A percentile compares a stretch with the other conserved stretches of the same genome.
Conservation (phyloP, 2,888 invertebrate species). For the Trilocha varians region DNA sequence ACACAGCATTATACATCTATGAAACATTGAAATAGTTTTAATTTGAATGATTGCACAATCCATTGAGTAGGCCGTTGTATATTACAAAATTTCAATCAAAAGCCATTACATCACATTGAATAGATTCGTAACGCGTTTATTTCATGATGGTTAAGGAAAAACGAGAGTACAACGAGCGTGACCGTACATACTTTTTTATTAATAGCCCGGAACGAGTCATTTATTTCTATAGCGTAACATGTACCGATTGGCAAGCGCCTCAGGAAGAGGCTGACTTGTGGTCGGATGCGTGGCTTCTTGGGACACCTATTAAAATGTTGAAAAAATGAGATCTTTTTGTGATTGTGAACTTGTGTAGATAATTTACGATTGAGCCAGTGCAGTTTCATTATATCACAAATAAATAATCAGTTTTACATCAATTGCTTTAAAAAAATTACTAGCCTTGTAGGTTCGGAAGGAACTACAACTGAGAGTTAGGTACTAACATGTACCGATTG, state of each 20-base stretch:
- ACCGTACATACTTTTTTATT: constrained; percentile 33
- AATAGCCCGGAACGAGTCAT: constrained; percentile 33
- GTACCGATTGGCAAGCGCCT: constrained; percentile 50
- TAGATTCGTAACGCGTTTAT: not conserved
- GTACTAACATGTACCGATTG: constrained; percentile 50
- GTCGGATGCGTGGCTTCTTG: not conserved
- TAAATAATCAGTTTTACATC: no score
- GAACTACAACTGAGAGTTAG: no score
- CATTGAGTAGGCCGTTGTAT: not conserved
- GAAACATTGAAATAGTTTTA: not conserved
- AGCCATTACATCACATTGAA: not conserved
- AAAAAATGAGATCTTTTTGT: no score
- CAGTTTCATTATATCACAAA: no score
- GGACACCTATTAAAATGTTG: not conserved
- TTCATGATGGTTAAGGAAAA: constrained; percentile 7
- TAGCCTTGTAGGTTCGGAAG: no score
- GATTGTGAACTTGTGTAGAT: no score
- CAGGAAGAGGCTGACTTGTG: constrained; percentile 37
- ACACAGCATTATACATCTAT: not conserved
- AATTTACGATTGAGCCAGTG: no score
- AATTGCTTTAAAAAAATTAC: no score
- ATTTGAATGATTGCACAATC: not conserved
- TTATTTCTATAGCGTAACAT: constrained; percentile 33
- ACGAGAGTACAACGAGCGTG: constrained; percentile 22
- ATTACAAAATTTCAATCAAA: not conserved